Conservation (phyloP, 2,797 vertebrate species). For the Rachycentron canadum region DNA sequence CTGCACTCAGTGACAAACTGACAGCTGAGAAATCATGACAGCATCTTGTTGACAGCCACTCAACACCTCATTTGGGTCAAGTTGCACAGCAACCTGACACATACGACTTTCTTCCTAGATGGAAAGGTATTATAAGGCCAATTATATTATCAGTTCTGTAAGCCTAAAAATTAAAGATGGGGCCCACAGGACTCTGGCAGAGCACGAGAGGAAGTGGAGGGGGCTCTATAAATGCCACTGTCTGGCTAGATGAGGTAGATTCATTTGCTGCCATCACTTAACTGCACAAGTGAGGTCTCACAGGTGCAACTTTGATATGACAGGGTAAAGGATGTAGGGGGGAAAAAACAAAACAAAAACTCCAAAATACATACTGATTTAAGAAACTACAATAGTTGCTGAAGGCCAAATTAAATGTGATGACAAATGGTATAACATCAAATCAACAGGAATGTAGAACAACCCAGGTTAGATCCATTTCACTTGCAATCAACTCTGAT, state of each 20-base stretch:
- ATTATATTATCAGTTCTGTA: constrained; percentile 26
- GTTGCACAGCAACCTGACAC: constrained; percentile 9
- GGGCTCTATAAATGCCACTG: constrained; percentile 51
- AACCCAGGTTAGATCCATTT: constrained; percentile 27
- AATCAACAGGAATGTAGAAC: constrained; percentile 58
- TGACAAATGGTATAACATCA: constrained; percentile 16
- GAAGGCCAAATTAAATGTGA: constrained; percentile 19
- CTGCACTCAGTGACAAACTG: background rate
- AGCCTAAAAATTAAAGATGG: constrained; percentile 11
- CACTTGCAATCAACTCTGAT: constrained; percentile 25
- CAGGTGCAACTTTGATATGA: constrained; percentile 23
- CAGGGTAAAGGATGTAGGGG: background rate
- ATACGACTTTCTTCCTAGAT: background rate
- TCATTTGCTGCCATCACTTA: constrained; percentile 51
- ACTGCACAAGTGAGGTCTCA: constrained; percentile 34
- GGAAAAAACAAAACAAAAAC: constrained; percentile 16
- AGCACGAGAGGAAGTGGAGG: constrained; percentile 18
- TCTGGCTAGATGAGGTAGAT: constrained; percentile 85
- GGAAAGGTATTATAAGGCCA: constrained; percentile 21
- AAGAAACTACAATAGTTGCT: constrained; percentile 14
- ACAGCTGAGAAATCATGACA: background rate
- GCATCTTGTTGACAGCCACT: constrained; percentile 3
- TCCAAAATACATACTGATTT: constrained; percentile 12
- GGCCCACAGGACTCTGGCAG: constrained; percentile 20
- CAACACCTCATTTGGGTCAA: background rate